phyloP scores from a whole-genome alignment of 2,113 vertebrate genomes.

The Psephotus haematonotus region DNA sequence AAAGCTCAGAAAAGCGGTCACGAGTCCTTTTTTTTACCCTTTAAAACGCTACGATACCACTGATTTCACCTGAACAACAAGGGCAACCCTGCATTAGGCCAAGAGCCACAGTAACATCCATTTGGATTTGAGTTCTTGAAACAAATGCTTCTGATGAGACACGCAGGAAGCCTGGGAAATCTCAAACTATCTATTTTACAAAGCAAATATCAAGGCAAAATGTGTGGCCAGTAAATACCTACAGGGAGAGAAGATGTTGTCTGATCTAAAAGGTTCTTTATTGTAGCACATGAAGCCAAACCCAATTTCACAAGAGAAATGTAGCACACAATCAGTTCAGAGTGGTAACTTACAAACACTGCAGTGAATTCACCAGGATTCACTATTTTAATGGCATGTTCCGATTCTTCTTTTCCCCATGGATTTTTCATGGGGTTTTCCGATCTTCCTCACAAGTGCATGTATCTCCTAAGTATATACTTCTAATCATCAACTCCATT shows the following conservation, averaged over 20 bases:
- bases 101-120: not conserved
- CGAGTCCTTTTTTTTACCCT: not conserved
- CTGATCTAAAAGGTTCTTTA: not conserved
- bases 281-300: not conserved
- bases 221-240: not conserved
- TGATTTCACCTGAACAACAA: not conserved
- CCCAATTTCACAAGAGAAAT: not conserved
- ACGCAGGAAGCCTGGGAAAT: rapidly evolving
- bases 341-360: not conserved
- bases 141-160: not conserved
- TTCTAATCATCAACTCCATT: not conserved
- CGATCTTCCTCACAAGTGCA: not conserved
- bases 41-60: not conserved
- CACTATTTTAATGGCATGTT: not conserved
- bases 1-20: not conserved
- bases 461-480: not conserved
- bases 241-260: not conserved
- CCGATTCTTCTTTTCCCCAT: not conserved
- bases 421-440: not conserved
- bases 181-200: not conserved
- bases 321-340: not conserved
- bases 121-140: not conserved
- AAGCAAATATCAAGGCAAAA: not conserved
- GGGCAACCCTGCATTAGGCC: not conserved
- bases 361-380: not conserved